Conservation (phyloP, 2,888 invertebrate species). For the Camponotus fellah region DNA sequence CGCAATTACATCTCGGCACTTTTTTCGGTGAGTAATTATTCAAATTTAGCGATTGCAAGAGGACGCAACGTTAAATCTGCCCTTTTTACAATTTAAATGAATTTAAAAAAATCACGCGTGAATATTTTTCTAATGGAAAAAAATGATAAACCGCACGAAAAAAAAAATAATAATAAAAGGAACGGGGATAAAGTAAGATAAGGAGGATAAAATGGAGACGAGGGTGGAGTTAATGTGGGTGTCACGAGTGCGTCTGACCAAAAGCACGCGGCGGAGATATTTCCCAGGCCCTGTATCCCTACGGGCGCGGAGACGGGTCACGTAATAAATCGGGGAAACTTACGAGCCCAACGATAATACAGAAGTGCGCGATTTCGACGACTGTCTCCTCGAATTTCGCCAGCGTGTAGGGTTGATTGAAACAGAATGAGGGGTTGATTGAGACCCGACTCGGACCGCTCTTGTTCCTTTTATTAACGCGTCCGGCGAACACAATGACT, state of each 20-base stretch:
- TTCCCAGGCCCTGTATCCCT: background rate
- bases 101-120: background rate
- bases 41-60: slow-evolving; percentile 24
- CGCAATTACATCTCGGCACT: slow-evolving; percentile 4
- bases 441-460: slow-evolving; percentile 7
- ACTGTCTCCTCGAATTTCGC: slow-evolving; percentile 33
- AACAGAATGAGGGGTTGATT: slow-evolving; percentile 32
- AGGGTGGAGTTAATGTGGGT: slow-evolving; percentile 2
- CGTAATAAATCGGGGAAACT: slow-evolving; percentile 48
- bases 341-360: slow-evolving; percentile 24
- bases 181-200: slow-evolving; percentile 10
- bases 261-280: background rate
- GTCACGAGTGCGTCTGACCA: background rate
- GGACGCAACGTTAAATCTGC: background rate
- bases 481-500: too few relatives aligned
- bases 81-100: background rate
- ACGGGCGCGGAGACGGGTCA: slow-evolving; percentile 5
- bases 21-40: slow-evolving; percentile 10
- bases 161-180: slow-evolving; percentile 18
- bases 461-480: slow-evolving; percentile 28
- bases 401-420: slow-evolving; percentile 31
- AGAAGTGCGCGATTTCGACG: slow-evolving; percentile 2
- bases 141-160: background rate
- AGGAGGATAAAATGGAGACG: slow-evolving; percentile 17
- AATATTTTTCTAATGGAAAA: slow-evolving; percentile 7